Percentiles rank a stretch among this genome's conserved stretches.
phyloP scores from a whole-genome alignment of 2,797 vertebrate species.

The Platyrinchus mystaceus region DNA sequence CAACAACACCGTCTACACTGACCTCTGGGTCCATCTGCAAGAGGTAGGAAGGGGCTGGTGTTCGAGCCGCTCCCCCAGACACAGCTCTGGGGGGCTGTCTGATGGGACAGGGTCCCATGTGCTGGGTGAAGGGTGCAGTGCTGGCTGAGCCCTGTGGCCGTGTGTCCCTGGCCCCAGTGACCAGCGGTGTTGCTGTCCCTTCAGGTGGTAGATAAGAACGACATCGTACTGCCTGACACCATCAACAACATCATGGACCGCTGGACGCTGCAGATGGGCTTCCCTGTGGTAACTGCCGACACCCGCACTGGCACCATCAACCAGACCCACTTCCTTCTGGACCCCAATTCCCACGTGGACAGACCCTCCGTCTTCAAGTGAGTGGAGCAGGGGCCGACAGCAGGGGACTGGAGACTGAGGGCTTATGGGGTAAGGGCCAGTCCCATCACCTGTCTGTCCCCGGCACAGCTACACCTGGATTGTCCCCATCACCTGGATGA shows the following conservation, averaged over 20 bases:
- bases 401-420: rapidly evolving
- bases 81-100: background rate
- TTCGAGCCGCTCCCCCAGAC: background rate
- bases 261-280: constrained; percentile 97
- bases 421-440: background rate
- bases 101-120: rapidly evolving
- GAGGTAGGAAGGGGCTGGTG: constrained; percentile 19
- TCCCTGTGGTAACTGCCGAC: constrained; percentile 86
- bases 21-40: constrained; percentile 91
- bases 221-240: constrained; percentile 22
- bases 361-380: constrained; percentile 86
- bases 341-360: constrained; percentile 76
- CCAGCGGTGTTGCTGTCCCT: rapidly evolving
- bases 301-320: constrained; percentile 75
- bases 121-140: rapidly evolving
- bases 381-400: background rate
- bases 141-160: background rate
- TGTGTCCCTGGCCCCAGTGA: background rate
- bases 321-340: constrained; percentile 90
- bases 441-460: background rate
- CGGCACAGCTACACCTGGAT: constrained; percentile 87
- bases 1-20: constrained; percentile 77
- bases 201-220: constrained; percentile 74
- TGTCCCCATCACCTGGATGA: constrained; percentile 85
- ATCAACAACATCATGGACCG: constrained; percentile 88